A percentile compares a stretch with the other conserved stretches of the same genome.
Evolutionary conservation across 1,140 invertebrate species (phyloP).

Genomic region (Reticulitermes speratus): DNA sequence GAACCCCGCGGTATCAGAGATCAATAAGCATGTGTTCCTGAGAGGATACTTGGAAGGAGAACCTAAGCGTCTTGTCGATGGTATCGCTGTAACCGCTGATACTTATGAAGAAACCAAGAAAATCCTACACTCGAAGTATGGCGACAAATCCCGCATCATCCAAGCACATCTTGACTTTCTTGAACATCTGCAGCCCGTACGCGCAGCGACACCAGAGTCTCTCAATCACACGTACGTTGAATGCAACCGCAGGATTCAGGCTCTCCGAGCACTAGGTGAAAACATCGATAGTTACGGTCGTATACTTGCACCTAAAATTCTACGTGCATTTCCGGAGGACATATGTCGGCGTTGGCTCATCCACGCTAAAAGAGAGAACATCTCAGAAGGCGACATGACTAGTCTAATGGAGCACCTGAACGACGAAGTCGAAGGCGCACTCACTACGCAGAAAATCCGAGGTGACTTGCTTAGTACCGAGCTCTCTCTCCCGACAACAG

Average conservation of each 20-base stretch:
- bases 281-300: not conserved
- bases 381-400: not conserved
- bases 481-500: not conserved
- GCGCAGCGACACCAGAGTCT: not conserved
- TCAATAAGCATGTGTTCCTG: not conserved
- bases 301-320: not conserved
- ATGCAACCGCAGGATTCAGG: not conserved
- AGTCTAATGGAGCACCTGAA: not conserved
- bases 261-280: not conserved
- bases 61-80: not conserved
- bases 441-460: not conserved
- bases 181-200: not conserved
- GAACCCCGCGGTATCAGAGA: not conserved
- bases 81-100: not conserved
- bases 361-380: not conserved
- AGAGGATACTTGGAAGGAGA: slow-evolving; percentile 4
- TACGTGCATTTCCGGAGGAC: not conserved
- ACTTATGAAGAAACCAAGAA: slow-evolving; percentile 22
- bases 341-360: not conserved
- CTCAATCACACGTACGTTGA: not conserved
- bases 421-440: not conserved
- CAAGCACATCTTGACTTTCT: not conserved
- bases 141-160: not conserved
- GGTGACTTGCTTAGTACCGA: not conserved
- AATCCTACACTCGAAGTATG: not conserved